Evolutionary conservation across 1,140 invertebrate species (phyloP).

Genomic region (Lepidurus arcticus): DNA sequence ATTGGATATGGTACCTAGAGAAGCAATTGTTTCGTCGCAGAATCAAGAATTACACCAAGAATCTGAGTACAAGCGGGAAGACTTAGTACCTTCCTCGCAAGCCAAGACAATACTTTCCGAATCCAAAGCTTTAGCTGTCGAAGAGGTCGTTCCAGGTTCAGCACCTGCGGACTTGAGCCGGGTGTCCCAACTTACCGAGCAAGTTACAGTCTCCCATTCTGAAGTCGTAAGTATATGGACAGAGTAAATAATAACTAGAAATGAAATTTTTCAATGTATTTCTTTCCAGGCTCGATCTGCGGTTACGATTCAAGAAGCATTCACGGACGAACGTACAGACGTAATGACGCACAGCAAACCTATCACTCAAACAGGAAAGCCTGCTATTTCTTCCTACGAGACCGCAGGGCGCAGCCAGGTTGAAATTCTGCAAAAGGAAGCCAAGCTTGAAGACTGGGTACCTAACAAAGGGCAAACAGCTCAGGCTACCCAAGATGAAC

Average conservation of each 20-base stretch:
- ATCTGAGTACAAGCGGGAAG: conserved; percentile 9
- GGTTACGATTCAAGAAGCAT: neutral
- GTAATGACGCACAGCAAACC: neutral
- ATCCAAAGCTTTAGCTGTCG: conserved; percentile 7
- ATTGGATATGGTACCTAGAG: conserved; percentile 9
- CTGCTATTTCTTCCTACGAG: neutral
- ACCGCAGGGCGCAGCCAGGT: conserved; percentile 23
- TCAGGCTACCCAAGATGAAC: neutral
- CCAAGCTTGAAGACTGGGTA: conserved; percentile 36
- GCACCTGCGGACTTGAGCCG: conserved; percentile 10
- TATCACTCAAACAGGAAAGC: neutral
- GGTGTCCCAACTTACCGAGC: neutral
- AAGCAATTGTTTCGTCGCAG: conserved; percentile 22
- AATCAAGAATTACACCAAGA: conserved; percentile 28
- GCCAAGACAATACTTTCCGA: conserved; percentile 24
- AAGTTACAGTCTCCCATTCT: conserved; percentile 10
- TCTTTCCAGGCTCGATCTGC: neutral
- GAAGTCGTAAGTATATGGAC: conserved; percentile 8
- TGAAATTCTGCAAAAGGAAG: conserved; percentile 34
- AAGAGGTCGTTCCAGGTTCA: conserved; percentile 3
- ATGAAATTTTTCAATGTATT: neutral
- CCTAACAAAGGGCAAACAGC: conserved; percentile 31
- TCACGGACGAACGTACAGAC: neutral
- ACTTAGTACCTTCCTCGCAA: neutral
- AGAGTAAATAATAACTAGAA: neutral